These are phyloP conservation scores for Anguilla marmorata DNA, from an alignment of 2,797 vertebrate species.

Conservation along the genomic window DNA sequence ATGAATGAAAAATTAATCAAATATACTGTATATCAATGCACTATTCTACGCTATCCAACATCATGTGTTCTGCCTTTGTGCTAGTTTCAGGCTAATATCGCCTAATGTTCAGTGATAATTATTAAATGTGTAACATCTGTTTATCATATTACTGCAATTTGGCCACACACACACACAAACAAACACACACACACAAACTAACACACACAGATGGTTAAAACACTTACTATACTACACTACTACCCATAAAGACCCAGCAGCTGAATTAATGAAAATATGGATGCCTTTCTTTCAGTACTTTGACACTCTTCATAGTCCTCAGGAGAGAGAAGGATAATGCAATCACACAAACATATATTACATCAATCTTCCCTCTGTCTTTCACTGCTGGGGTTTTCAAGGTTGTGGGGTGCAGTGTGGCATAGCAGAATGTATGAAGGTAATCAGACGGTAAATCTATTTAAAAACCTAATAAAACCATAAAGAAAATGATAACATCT, in stretches of 20 bases:
- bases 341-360: not conserved
- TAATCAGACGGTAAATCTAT: slow-evolving; percentile 9
- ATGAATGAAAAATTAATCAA: not conserved
- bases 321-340: not conserved
- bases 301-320: not conserved
- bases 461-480: not conserved
- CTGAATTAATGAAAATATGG: not conserved
- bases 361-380: not conserved
- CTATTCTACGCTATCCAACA: not conserved
- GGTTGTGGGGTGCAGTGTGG: not conserved
- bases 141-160: not conserved
- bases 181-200: not conserved
- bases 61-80: not conserved
- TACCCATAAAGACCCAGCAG: not conserved
- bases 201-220: not conserved
- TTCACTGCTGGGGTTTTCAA: not conserved
- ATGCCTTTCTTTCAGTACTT: not conserved
- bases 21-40: not conserved
- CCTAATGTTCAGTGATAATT: not conserved
- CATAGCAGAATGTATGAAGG: not conserved
- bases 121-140: not conserved
- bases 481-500: not conserved
- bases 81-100: not conserved
- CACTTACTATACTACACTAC: not conserved
- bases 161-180: not conserved